Evolutionary conservation across 2,113 vertebrate species (phyloP).

Genomic region (Ictalurus punctatus): DNA sequence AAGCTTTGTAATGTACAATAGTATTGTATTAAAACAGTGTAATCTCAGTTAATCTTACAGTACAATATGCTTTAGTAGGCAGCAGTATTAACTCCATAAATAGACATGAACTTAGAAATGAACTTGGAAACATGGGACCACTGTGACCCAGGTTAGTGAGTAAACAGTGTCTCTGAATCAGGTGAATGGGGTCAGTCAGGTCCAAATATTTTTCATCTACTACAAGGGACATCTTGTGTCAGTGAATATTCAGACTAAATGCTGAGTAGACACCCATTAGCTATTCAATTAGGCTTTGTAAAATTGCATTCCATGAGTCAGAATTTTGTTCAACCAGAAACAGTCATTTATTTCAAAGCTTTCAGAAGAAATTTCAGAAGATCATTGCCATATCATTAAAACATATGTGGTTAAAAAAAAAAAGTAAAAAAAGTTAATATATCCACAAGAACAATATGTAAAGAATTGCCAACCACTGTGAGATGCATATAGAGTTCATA

Average conservation of each 20-base stretch:
- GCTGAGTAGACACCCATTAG: neutral
- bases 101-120: neutral
- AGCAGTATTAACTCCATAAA: neutral
- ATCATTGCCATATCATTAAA: constrained; percentile 3
- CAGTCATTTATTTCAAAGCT: neutral
- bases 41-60: neutral
- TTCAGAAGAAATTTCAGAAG: neutral
- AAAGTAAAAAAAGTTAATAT: neutral
- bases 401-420: neutral
- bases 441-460: neutral
- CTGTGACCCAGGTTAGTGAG: constrained; percentile 6
- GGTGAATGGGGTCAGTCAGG: neutral
- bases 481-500: neutral
- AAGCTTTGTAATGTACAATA: neutral
- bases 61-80: neutral
- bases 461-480: neutral
- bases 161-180: constrained; percentile 12
- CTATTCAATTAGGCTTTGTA: neutral
- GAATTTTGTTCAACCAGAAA: neutral
- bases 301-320: neutral
- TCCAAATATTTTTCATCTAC: neutral
- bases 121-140: neutral
- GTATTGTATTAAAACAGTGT: neutral
- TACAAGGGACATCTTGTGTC: neutral
- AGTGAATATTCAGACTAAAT: neutral